These are phyloP conservation scores for Amniataba percoides DNA, from an alignment of 2,797 vertebrate genomes.

Conservation along the genomic window DNA sequence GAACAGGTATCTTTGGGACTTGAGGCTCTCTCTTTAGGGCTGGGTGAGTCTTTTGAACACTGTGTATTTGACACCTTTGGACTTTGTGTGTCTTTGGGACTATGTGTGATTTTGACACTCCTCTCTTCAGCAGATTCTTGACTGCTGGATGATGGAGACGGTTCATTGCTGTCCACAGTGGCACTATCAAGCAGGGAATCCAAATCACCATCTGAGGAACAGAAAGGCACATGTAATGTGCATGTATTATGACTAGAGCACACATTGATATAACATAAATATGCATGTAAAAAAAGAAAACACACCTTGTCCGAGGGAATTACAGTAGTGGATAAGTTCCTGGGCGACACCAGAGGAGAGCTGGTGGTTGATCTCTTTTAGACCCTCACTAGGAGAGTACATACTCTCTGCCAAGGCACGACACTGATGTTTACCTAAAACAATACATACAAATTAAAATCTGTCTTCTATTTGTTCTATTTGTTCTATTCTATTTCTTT, in stretches of 20 bases:
- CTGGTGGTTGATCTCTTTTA: conserved; percentile 92
- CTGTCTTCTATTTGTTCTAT: too few species aligned
- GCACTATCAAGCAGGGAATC: conserved; percentile 91
- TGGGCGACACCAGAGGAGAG: conserved; percentile 91
- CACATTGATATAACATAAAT: not conserved
- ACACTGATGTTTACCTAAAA: conserved; percentile 94
- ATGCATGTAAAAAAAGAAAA: not conserved
- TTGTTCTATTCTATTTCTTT: not conserved
- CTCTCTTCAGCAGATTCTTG: conserved; percentile 81
- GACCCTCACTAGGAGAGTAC: conserved; percentile 89
- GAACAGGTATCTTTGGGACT: conserved; percentile 83
- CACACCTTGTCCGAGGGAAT: conserved; percentile 92
- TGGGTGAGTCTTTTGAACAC: conserved; percentile 62
- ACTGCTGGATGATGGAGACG: conserved; percentile 83
- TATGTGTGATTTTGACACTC: conserved; percentile 78
- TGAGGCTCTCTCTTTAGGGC: conserved; percentile 53
- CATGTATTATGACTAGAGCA: conserved; percentile 15
- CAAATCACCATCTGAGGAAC: conserved; percentile 90
- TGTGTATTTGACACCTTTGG: conserved; percentile 49
- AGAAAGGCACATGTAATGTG: conserved; percentile 6
- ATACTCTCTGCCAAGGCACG: conserved; percentile 94
- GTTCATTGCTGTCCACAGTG: conserved; percentile 85
- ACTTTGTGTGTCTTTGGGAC: conserved; percentile 57
- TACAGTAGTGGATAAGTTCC: conserved; percentile 91
- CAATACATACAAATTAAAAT: not conserved